Base-by-base conservation (phyloP, 1,140 invertebrate genomes). In the Cotesia vestalis region DNA sequence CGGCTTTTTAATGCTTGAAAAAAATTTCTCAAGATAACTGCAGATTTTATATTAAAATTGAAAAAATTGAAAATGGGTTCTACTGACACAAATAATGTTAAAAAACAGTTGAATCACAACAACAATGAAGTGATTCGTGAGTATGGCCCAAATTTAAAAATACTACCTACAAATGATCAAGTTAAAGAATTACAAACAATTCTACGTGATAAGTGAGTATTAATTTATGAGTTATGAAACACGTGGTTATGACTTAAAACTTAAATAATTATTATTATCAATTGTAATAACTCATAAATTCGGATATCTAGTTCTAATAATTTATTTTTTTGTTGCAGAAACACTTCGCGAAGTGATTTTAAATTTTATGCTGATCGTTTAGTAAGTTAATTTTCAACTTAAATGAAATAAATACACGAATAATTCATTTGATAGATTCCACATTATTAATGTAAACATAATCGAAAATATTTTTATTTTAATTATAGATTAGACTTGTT, bases 321-420 rank as follows among this genome's bases (percentile, higher is more conserved):
- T 61, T 72, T 77, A 76, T 78, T 83, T 78, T 74, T 76, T 90
- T 11, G 6, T 55, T 91, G 75, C 84, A 98, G 96, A 85, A 94
- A 94, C 75, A 99, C 98, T 36, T 89, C 92, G 8, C 90, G 97
- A 78, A 97, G 94, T 88, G 97, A 99, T 86, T 99, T 99, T 85
- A 98, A 99, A 84, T 99, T 99, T 86, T 98, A 96, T 86, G 97
- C 98, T 6, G 98, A 99, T 88, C 91, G 97, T 81, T 82, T 94
- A 85, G 92, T 93, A 88, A 89, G 34, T 59, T 59, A 12, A 36
- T 69, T 59, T 67, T 66, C 51, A 17, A 34, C 55, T 8, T 27
- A 57, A 27, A 5, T 14, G 17, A 55, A 55, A 14, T 6, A 55
- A 55, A 14, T 55, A n/a, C 1, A n/a, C 0, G 55, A 40, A 61